Conservation (phyloP, 1,140 invertebrate genomes). For the Dinothrombium tinctorium region DNA sequence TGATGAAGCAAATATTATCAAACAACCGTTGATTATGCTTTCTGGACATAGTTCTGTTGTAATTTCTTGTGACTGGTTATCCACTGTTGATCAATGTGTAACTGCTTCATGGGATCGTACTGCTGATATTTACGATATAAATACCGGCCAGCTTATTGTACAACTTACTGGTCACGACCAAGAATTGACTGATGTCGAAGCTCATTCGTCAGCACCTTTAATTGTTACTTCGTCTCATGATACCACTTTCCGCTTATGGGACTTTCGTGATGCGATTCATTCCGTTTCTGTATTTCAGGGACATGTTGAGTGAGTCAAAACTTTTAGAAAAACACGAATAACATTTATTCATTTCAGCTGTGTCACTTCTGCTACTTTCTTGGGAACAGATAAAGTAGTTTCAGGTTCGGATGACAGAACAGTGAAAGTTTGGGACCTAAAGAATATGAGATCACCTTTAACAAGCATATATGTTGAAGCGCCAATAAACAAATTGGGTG, state of each 20-base stretch:
- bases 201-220: conserved; percentile 64
- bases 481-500: no score
- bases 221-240: conserved; percentile 89
- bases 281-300: conserved; percentile 95
- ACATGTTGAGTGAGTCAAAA: conserved; percentile 85
- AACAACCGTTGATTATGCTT: conserved; percentile 31
- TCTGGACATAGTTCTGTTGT: conserved; percentile 67
- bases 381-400: no score
- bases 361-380: no score
- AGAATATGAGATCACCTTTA: no score
- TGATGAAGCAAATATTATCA: conserved; percentile 5
- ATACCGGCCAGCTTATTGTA: conserved; percentile 73
- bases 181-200: conserved; percentile 72
- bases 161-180: conserved; percentile 77
- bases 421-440: no score
- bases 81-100: conserved; percentile 55
- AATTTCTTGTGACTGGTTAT: conserved; percentile 84
- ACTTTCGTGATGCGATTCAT: conserved; percentile 80
- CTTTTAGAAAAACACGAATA: no score
- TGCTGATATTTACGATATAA: conserved; percentile 82
- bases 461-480: no score
- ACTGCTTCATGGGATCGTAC: conserved; percentile 96
- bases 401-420: no score
- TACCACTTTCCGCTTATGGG: conserved; percentile 91
- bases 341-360: no score